Evolutionary conservation across 2,888 invertebrate species (phyloP), one percentile per base, ranked within the genome.

Genomic region (Seira musarum): DNA sequence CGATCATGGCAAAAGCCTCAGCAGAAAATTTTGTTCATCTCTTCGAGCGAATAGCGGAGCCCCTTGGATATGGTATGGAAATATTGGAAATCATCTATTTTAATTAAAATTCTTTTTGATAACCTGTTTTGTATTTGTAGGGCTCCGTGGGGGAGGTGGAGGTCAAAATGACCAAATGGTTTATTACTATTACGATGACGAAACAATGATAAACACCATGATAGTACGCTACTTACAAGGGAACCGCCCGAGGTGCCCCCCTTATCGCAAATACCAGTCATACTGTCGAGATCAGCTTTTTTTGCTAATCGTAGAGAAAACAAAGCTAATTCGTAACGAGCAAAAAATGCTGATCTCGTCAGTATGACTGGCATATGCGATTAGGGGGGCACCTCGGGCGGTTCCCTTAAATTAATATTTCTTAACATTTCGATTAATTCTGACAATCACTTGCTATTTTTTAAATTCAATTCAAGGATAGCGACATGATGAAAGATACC

Each of bases 1-100:
- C n/a, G n/a, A n/a, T n/a, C n/a, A n/a, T n/a, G n/a, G n/a, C n/a
- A n/a, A n/a, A n/a, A n/a, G n/a, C n/a, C n/a, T n/a, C n/a, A n/a
- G n/a, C 57, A n/a, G 57, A 57, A n/a, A 68, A 82, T 25, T 82
- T 82, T 46, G n/a, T 82, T 17, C 73, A 82, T 53, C 57, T 82
- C 19, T 67, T 80, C 15, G 82, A 82, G 46, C n/a, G 76, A 35
- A 77, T 82, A 65, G 68, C 73, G 15, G 82, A 82, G 30, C 82
- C 82, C 8, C 30, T 82, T 8, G 82, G 80, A 19, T 66, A 60
- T 8, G 82, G 82, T 67, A 24, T 69, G 22, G 10, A 10, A 19
- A 60, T 53, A n/a, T 8, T 40, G n/a, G 2, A 13, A 49, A 2
- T 30, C 40, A 22, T 17, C 15, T 21, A 68, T 22, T 2, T 15